These are phyloP conservation scores for Vombatus ursinus DNA, from an alignment of 2,113 vertebrate species.

Conservation along the genomic window DNA sequence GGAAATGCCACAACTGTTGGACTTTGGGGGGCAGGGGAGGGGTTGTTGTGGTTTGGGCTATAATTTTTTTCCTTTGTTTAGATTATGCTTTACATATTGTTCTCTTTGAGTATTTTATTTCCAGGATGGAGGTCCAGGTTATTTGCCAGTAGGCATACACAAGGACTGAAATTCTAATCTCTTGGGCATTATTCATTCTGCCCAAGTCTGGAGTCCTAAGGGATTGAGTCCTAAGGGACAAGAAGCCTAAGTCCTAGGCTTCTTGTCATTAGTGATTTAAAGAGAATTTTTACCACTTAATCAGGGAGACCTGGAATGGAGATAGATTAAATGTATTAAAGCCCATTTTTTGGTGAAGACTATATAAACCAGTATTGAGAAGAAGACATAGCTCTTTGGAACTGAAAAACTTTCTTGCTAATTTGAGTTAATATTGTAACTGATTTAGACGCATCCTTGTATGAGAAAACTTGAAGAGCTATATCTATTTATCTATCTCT, in stretches of 20 bases:
- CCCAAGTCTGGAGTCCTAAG: background rate
- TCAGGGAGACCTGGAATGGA: background rate
- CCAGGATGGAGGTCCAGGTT: background rate
- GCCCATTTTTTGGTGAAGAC: background rate
- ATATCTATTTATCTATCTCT: background rate
- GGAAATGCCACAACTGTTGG: background rate
- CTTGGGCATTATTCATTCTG: background rate
- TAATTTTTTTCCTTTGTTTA: background rate
- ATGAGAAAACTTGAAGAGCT: background rate
- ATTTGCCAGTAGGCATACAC: background rate
- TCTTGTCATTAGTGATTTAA: background rate
- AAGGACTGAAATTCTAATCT: background rate
- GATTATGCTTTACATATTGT: background rate
- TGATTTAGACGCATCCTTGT: background rate
- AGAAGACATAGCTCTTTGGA: background rate
- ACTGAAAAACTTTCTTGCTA: background rate
- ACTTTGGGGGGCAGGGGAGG: background rate
- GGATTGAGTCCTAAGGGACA: no score
- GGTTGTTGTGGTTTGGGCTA: background rate
- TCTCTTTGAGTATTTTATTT: background rate
- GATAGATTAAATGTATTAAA: background rate
- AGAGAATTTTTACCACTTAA: background rate
- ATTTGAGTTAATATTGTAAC: background rate
- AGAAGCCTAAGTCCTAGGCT: no score
- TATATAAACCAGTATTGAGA: background rate